Conservation (phyloP, 1,140 invertebrate genomes). For the Diorhabda carinulata region DNA sequence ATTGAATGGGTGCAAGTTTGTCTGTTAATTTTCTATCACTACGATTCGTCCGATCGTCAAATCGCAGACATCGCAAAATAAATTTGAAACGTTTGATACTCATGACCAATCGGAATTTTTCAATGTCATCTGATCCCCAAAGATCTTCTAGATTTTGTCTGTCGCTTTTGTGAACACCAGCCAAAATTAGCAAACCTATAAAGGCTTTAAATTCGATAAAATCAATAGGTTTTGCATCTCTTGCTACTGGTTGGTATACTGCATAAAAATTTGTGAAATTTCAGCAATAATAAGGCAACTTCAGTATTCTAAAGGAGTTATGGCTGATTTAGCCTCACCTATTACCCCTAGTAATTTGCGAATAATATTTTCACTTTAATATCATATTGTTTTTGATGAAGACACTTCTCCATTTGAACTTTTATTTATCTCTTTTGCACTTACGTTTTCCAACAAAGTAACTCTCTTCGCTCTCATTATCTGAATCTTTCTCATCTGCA, state of each 20-base stretch:
- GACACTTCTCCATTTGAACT: conserved; percentile 4
- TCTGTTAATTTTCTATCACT: conserved; percentile 27
- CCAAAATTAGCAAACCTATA: conserved; percentile 24
- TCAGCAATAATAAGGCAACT: conserved; percentile 17
- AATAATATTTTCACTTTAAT: neutral
- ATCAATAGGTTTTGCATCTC: conserved; percentile 7
- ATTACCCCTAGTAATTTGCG: conserved; percentile 4
- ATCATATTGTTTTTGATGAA: conserved; percentile 12
- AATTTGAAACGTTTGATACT: conserved; percentile 36
- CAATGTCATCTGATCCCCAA: conserved; percentile 30
- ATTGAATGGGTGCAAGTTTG: conserved; percentile 30
- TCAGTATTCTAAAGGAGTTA: conserved; percentile 17
- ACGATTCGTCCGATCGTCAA: conserved; percentile 31
- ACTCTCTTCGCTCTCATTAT: neutral
- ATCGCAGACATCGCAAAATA: conserved; percentile 28
- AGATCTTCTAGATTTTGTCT: conserved; percentile 35
- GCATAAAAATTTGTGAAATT: conserved; percentile 16
- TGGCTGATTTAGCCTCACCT: conserved; percentile 6
- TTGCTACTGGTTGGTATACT: conserved; percentile 15
- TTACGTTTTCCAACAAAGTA: conserved; percentile 14
- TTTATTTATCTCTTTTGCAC: neutral
- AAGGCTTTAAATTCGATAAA: conserved; percentile 13
- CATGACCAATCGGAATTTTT: conserved; percentile 29
- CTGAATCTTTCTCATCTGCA: neutral
- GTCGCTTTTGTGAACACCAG: conserved; percentile 29